Evolutionary conservation across 2,888 invertebrate species (phyloP), one percentile per base, ranked within the genome.

Genomic region (Ligdia adustata): DNA sequence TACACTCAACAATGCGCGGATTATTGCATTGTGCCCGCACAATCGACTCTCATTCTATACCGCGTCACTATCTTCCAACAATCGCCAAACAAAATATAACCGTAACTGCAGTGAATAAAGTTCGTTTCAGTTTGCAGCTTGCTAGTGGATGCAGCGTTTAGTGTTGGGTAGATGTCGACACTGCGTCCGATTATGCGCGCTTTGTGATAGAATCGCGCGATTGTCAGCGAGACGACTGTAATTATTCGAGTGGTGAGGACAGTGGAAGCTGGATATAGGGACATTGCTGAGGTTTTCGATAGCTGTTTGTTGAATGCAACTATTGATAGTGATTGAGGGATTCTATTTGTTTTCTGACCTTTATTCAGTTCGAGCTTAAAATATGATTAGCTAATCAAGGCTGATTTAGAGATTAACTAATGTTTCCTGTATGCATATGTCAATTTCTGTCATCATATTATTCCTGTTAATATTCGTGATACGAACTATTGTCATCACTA

Each of bases 11-110:
- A 91, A 91, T 91, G 76, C 84, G 63, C 80, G 85, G 91, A 91
- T 91, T 91, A 91, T 90, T 91, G 89, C 90, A 91, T 91, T 91
- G 91, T 91, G 79, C 78, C 77, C 71, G 76, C 79, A 89, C 87
- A 90, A 86, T 87, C 85, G 82, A 66, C 71, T 72, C 72, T 75
- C 76, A 74, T 71, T 75, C 38, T 13, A 33, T 71, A 64, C 65
- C 72, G 69, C 75, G 69, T 71, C 76, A 72, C 81, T 83, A 84
- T 74, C 63, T 66, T 46, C 47, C 41, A 38, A 44, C 11, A 18
- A 2, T 0, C 1, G 4, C 3, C 29, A 33, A 15, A 13, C 18
- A 28, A 31, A 31, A 37, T 29, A 31, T 11, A 29, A 31, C 22
- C 18, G 20, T 47, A 32, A 9, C 1, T 20, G 2, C 2, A 9